Base-by-base conservation (phyloP, 2,113 vertebrate genomes). In the Syrmaticus mikado region DNA sequence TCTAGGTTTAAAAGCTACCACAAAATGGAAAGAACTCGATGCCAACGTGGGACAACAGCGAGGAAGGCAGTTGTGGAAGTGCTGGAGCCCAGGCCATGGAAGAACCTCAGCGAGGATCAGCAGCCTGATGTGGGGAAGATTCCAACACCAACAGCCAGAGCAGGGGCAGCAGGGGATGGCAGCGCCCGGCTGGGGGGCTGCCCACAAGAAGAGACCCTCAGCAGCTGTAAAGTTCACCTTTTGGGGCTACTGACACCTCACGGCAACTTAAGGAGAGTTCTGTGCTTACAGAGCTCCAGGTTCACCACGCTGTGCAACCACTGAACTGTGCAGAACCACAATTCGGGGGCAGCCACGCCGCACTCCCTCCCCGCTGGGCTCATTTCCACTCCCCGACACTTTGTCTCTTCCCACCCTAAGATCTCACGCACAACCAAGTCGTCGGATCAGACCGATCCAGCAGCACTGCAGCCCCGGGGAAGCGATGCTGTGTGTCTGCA, bases 201-300 rank as follows among this genome's bases (percentile, higher is more conserved):
- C 0, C 53, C 19, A 72, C 52, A 32, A 55, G 1, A 1, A 18
- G 74, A 43, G 52, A 27, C n/a, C 46, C 61, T 17, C 53, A 32
- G 53, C 53, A 55, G 50, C 25, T 15, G 50, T 11, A 4, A 15
- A 36, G 8, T 4, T 43, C 4, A 0, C 61, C 14, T 24, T 20
- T 36, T 2, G 8, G 36, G 62, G 66, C 13, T 18, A 57, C 25
- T 38, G 60, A 3, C 5, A 16, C 48, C 74, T 58, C 12, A 0
- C 0, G 0, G 34, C 25, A 73, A 53, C 11, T 12, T 3, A 12
- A 46, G 28, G n/a, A 8, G 22, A 11, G 19, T 14, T 30, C 34
- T 25, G 48, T 43, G 72, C 36, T 61, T 6, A 5, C 0, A 8
- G 6, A 22, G 12, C 1, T 11, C 58, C 21, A 25, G 36, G 8